phyloP scores from a whole-genome alignment of 2,888 invertebrate genomes.

The Onchidella celtica region DNA sequence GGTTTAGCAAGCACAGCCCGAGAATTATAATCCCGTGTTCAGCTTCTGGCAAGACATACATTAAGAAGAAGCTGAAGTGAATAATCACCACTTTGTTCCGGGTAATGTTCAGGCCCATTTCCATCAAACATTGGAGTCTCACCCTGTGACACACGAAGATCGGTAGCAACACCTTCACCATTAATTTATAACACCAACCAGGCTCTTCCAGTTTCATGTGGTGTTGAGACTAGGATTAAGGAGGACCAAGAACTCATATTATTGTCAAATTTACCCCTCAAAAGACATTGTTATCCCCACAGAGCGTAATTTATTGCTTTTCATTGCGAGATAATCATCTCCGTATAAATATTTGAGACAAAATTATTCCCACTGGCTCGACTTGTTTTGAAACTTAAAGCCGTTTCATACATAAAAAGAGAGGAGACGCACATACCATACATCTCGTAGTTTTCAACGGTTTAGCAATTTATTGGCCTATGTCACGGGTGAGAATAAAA shows the following conservation, averaged over 20 bases:
- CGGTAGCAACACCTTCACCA: no score
- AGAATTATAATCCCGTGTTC: no score
- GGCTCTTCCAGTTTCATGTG: no score
- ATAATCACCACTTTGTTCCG: no score
- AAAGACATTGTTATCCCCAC: not conserved
- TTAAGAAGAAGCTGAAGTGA: no score
- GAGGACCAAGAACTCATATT: not conserved
- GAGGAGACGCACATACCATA: not conserved
- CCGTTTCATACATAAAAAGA: not conserved
- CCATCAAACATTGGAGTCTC: no score
- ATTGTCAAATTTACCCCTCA: conserved; percentile 9
- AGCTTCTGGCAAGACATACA: no score
- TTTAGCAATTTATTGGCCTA: not conserved
- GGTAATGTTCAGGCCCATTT: no score
- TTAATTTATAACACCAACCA: no score
- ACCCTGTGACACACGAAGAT: no score
- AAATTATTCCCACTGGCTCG: not conserved
- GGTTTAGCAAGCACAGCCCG: no score
- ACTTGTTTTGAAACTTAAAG: not conserved
- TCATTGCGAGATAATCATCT: conserved; percentile 4
- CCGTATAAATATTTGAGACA: not conserved
- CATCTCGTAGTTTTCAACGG: not conserved
- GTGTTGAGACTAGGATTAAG: conserved; percentile 19
- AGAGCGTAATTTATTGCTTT: conserved; percentile 18
- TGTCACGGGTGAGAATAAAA: not conserved